phyloP scores from a whole-genome alignment of 1,140 invertebrate genomes.

The Wiebesia pumilae region DNA sequence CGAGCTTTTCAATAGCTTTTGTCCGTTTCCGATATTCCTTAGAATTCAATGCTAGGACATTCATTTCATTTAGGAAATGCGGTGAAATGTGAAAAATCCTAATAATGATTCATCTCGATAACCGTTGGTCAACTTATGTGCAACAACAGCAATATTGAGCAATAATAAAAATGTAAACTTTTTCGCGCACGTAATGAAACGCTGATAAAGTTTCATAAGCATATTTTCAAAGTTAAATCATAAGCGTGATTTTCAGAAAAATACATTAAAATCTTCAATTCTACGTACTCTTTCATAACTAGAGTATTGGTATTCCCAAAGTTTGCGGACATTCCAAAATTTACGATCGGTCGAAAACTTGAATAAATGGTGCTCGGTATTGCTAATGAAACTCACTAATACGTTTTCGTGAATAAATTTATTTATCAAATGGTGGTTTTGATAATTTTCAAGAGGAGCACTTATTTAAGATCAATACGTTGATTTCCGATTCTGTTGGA shows the following conservation, averaged over 20 bases:
- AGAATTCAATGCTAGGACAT: neutral
- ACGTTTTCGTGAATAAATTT: neutral
- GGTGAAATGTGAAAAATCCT: neutral
- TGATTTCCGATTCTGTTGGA: neutral
- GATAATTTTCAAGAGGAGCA: too few relatives aligned
- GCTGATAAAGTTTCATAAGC: neutral
- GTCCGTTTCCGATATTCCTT: neutral
- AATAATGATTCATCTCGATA: neutral
- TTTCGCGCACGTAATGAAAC: neutral
- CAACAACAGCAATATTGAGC: neutral
- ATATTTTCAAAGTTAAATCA: too few relatives aligned
- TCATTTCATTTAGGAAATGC: neutral
- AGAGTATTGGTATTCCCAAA: neutral
- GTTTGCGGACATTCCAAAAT: neutral
- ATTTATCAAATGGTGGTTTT: neutral
- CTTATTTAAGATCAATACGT: too few relatives aligned
- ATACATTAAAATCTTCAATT: too few relatives aligned
- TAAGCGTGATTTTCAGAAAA: too few relatives aligned
- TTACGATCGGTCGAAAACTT: neutral
- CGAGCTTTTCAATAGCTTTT: slow-evolving; percentile 6
- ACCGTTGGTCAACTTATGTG: neutral
- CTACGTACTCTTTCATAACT: neutral
- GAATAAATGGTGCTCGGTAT: neutral
- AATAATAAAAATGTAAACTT: neutral
- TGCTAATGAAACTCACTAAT: neutral